Conservation (phyloP, 2,113 vertebrate species). For the Laticauda colubrina region DNA sequence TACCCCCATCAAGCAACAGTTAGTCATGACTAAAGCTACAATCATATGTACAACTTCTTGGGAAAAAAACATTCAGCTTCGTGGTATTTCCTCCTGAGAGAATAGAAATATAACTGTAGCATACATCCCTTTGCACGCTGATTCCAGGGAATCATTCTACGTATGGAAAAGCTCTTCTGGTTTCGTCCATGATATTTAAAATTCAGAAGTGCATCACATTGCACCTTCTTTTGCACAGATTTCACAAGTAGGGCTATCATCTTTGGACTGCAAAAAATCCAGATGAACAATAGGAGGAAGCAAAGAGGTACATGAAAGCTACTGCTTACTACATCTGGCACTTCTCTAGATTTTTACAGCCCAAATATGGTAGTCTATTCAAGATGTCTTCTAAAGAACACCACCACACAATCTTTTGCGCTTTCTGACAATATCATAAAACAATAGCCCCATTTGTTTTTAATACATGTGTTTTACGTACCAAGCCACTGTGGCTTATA, state of each 20-base stretch:
- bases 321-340: neutral
- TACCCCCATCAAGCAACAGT: neutral
- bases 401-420: neutral
- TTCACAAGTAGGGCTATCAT: neutral
- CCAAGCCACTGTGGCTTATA: neutral
- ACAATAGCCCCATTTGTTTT: neutral
- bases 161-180: neutral
- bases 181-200: neutral
- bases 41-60: neutral
- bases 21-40: neutral
- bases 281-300: neutral
- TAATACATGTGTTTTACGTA: neutral
- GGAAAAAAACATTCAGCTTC: neutral
- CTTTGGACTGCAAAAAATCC: neutral
- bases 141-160: neutral
- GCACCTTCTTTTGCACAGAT: neutral
- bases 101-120: neutral
- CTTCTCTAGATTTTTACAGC: neutral
- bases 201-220: neutral
- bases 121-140: neutral
- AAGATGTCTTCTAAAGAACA: neutral
- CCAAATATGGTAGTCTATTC: neutral
- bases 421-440: neutral
- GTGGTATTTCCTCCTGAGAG: neutral
- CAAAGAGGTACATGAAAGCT: neutral